phyloP scores from a whole-genome alignment of 2,113 vertebrate species.

The Asarcornis scutulata region DNA sequence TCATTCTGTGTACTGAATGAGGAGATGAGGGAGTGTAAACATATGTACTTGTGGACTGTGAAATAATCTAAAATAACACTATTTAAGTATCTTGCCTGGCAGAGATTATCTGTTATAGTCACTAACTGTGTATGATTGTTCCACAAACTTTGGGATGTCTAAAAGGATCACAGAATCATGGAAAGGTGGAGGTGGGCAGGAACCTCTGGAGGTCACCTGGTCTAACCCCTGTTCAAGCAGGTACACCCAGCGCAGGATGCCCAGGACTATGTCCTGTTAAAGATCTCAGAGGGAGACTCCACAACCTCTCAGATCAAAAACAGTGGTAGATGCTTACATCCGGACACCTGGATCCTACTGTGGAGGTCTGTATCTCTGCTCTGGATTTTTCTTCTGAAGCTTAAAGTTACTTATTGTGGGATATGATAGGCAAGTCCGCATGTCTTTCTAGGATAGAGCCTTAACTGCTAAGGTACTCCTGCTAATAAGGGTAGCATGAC shows the following conservation, averaged over 20 bases:
- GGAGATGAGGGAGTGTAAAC: not conserved
- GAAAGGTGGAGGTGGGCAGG: not conserved
- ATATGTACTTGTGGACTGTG: not conserved
- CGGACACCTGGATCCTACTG: accelerated
- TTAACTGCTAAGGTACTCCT: not conserved
- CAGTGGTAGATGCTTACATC: not conserved
- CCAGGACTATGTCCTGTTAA: not conserved
- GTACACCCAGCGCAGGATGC: not conserved
- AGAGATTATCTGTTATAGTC: not conserved
- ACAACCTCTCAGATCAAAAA: not conserved
- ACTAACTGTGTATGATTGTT: not conserved
- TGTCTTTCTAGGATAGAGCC: not conserved
- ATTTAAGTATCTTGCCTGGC: not conserved
- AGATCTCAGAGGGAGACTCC: not conserved
- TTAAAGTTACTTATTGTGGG: not conserved
- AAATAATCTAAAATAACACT: not conserved
- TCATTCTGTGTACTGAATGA: not conserved
- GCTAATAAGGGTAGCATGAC: not conserved
- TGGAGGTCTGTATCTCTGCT: not conserved
- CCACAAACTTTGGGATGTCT: not conserved
- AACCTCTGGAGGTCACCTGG: not conserved
- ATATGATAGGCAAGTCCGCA: not conserved
- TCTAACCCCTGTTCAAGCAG: not conserved
- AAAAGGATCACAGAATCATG: not conserved
- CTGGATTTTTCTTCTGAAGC: not conserved